These are phyloP conservation scores for Ammodytes marinus DNA, from an alignment of 2,113 vertebrate species.

Conservation along the genomic window DNA sequence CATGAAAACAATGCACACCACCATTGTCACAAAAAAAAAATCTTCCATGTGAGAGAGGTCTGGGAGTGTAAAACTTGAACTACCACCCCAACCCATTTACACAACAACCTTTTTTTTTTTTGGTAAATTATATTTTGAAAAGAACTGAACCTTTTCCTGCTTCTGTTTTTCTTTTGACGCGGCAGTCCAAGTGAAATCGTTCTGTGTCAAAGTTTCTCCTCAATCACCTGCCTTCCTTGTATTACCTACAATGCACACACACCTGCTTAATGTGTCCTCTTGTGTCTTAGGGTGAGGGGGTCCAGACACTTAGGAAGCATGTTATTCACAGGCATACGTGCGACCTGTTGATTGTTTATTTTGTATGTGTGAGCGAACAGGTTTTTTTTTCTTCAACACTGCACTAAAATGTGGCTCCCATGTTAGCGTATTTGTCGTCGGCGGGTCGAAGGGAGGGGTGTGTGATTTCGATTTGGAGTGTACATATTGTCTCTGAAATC, in stretches of 20 bases:
- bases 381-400: constrained; percentile 79
- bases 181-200: constrained; percentile 37
- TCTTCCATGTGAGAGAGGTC: constrained; percentile 71
- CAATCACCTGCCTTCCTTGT: constrained; percentile 64
- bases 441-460: constrained; percentile 51
- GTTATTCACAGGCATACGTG: constrained; percentile 73
- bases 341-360: constrained; percentile 74
- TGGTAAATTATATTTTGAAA: constrained; percentile 44
- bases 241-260: constrained; percentile 73
- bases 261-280: constrained; percentile 74
- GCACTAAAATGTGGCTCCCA: constrained; percentile 81
- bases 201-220: constrained; percentile 52
- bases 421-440: constrained; percentile 70
- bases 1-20: constrained; percentile 55
- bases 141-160: constrained; percentile 56
- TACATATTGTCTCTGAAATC: constrained; percentile 72
- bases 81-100: constrained; percentile 3
- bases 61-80: constrained; percentile 76
- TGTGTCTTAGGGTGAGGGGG: constrained; percentile 66
- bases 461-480: constrained; percentile 65
- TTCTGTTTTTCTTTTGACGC: constrained; percentile 44
- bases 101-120: constrained; percentile 8
- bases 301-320: constrained; percentile 77
- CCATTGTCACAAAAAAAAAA: constrained; percentile 53
- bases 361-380: constrained; percentile 72